These are phyloP conservation scores for Schizotus pectinicornis DNA, from an alignment of 2,888 invertebrate genomes.

Conservation along the genomic window DNA sequence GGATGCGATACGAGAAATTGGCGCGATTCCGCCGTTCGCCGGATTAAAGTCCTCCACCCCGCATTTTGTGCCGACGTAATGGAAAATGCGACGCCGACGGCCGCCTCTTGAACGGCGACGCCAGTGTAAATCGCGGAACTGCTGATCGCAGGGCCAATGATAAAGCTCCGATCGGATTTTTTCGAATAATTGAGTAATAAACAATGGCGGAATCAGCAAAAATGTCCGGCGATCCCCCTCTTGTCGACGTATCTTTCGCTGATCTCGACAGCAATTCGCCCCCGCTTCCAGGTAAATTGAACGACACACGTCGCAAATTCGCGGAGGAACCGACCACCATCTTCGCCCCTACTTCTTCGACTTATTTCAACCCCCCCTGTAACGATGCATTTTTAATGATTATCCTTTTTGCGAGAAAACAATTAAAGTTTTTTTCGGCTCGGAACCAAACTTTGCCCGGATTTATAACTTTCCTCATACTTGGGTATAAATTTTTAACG, in stretches of 20 bases:
- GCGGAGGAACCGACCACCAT: too few species aligned
- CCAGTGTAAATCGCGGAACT: conserved; percentile 15
- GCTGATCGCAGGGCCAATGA: conserved; percentile 23
- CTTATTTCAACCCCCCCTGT: neutral
- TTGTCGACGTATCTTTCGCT: neutral
- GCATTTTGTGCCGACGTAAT: too few species aligned
- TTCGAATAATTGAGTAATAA: conserved; percentile 39
- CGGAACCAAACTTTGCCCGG: conserved; percentile 32
- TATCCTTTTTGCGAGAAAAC: conserved; percentile 34
- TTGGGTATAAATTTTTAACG: conserved; percentile 55
- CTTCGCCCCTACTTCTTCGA: neutral
- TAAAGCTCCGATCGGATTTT: conserved; percentile 26
- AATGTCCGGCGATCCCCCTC: conserved; percentile 10
- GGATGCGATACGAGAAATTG: too few species aligned
- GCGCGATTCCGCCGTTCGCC: too few species aligned
- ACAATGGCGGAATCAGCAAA: conserved; percentile 35
- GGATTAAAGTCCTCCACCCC: too few species aligned
- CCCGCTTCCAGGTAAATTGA: neutral
- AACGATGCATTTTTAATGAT: conserved; percentile 28
- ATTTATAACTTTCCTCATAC: conserved; percentile 45
- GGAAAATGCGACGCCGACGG: too few species aligned
- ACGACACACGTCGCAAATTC: neutral
- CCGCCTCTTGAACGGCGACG: conserved; percentile 3
- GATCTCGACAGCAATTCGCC: neutral
- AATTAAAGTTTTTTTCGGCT: conserved; percentile 40